phyloP scores from a whole-genome alignment of 2,888 invertebrate species.

The Oligia latruncula region DNA sequence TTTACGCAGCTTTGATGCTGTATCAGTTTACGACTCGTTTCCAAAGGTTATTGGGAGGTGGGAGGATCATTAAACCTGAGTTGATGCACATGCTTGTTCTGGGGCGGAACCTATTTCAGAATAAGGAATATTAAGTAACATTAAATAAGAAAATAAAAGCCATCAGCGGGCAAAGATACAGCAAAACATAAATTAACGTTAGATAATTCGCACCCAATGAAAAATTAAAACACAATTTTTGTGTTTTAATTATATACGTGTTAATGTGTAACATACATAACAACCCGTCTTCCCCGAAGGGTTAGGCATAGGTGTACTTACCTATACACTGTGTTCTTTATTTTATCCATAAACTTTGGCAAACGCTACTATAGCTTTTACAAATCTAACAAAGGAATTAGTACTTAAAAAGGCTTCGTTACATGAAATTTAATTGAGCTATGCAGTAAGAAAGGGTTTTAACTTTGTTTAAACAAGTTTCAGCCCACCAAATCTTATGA shows the following conservation, averaged over 20 bases:
- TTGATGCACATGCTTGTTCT: slow-evolving; percentile 30
- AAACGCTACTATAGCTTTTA: too few relatives aligned
- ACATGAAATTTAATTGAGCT: too few relatives aligned
- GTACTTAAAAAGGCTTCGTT: too few relatives aligned
- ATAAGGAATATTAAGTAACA: not conserved
- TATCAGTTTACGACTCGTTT: slow-evolving; percentile 76
- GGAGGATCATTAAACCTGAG: slow-evolving; percentile 63
- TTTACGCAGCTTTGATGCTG: slow-evolving; percentile 76
- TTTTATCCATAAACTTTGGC: too few relatives aligned
- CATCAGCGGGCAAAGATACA: not conserved
- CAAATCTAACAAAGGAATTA: too few relatives aligned
- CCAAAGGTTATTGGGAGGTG: slow-evolving; percentile 70
- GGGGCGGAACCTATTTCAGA: slow-evolving; percentile 19
- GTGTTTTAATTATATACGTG: too few relatives aligned
- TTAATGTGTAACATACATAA: not conserved
- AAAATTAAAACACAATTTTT: not conserved
- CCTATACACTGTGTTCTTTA: too few relatives aligned
- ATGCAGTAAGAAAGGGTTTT: too few relatives aligned
- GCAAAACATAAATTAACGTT: slow-evolving; percentile 2
- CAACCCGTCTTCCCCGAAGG: too few relatives aligned
- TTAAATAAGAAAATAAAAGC: not conserved
- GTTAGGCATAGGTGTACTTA: not conserved
- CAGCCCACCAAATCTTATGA: too few relatives aligned
- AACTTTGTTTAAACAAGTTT: too few relatives aligned
- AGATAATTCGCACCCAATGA: not conserved